Evolutionary conservation across 1,140 invertebrate genomes (phyloP).

Genomic region (Melipona quadrifasciata): DNA sequence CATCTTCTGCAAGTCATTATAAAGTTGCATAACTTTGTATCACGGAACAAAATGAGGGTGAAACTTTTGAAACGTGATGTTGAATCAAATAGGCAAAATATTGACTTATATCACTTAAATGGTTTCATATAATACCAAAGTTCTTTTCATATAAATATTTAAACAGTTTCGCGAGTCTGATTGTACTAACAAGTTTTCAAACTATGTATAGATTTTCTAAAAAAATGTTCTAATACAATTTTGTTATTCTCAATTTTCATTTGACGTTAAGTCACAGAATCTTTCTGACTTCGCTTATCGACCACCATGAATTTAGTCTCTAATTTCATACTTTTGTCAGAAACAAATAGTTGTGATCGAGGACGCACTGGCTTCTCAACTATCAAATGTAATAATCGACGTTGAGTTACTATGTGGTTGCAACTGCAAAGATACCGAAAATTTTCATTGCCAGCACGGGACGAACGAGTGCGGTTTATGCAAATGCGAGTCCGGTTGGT

Average conservation of each 20-base stretch:
- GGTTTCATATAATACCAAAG: no score
- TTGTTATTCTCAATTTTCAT: neutral
- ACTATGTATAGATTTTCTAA: no score
- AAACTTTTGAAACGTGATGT: no score
- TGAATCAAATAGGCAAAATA: no score
- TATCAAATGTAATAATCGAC: conserved; percentile 63
- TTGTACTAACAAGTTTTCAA: no score
- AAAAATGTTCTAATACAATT: neutral
- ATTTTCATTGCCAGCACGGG: conserved; percentile 60
- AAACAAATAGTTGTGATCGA: conserved; percentile 63
- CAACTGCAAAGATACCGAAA: conserved; percentile 56
- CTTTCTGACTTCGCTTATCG: neutral
- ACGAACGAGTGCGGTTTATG: conserved; percentile 69
- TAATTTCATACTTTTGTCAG: conserved; percentile 24
- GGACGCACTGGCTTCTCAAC: conserved; percentile 66
- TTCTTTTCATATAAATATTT: no score
- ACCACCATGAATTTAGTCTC: neutral
- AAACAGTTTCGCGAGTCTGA: no score
- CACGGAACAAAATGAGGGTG: no score
- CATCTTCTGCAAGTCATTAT: no score
- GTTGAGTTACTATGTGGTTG: conserved; percentile 70
- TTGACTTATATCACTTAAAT: no score
- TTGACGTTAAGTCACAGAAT: neutral
- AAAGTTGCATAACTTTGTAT: no score
- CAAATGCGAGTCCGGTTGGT: conserved; percentile 68